phyloP scores from a whole-genome alignment of 1,140 invertebrate genomes.

The Heliothis subflexa region DNA sequence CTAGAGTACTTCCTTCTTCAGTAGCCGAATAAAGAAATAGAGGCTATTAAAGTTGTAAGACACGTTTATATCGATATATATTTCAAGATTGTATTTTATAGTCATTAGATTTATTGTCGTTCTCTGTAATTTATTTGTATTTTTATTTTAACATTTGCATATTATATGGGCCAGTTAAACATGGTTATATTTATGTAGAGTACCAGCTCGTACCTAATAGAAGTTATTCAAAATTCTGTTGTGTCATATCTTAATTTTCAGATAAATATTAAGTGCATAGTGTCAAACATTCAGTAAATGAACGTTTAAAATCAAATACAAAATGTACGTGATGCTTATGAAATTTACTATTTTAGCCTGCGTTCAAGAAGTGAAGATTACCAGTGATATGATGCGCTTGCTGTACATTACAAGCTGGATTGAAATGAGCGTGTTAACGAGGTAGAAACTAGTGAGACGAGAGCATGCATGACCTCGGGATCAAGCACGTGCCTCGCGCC shows the following conservation, averaged over 20 bases:
- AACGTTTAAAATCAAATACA: no score
- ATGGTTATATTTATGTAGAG: neutral
- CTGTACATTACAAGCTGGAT: constrained; percentile 57
- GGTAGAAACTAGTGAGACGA: constrained; percentile 67
- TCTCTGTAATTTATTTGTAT: constrained; percentile 62
- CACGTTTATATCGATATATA: constrained; percentile 70
- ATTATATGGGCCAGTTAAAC: constrained; percentile 56
- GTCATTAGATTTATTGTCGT: constrained; percentile 65
- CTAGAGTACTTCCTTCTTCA: constrained; percentile 62
- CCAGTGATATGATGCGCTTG: constrained; percentile 48
- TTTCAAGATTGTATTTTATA: constrained; percentile 67
- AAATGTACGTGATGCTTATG: neutral
- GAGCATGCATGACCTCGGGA: constrained; percentile 63
- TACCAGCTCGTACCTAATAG: neutral
- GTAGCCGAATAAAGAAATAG: constrained; percentile 71
- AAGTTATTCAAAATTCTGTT: no score
- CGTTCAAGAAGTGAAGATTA: constrained; percentile 30
- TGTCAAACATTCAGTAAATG: neutral
- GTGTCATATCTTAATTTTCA: no score
- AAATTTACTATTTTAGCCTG: constrained; percentile 23
- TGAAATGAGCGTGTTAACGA: constrained; percentile 67
- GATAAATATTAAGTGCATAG: neutral
- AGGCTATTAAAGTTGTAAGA: constrained; percentile 67
- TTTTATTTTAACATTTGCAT: constrained; percentile 67
- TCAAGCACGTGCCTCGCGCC: constrained; percentile 63